Conservation (phyloP, 2,888 invertebrate species). For the Hecatera dysodea region DNA sequence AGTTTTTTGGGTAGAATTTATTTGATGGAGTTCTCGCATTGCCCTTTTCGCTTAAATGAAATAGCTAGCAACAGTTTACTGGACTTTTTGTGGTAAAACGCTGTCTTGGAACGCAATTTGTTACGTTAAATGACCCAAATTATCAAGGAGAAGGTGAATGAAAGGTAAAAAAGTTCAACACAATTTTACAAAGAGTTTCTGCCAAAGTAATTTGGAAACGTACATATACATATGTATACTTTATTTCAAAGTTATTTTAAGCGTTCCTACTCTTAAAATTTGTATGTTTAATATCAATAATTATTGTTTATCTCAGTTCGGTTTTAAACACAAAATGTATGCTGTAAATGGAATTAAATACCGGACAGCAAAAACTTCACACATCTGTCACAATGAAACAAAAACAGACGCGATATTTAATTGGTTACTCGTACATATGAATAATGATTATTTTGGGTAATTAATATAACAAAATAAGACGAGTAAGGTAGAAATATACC, state of each 20-base stretch:
- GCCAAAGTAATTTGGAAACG: neutral
- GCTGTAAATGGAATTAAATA: neutral
- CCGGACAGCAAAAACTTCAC: neutral
- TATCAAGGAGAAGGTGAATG: constrained; percentile 14
- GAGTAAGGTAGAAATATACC: no score
- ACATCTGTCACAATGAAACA: neutral
- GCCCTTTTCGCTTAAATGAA: constrained; percentile 41
- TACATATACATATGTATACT: neutral
- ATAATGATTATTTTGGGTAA: neutral
- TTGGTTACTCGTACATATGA: neutral
- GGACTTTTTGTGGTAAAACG: constrained; percentile 39
- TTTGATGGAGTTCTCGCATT: constrained; percentile 55
- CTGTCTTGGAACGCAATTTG: constrained; percentile 24
- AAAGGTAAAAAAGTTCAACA: constrained; percentile 2
- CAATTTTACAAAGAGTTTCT: neutral
- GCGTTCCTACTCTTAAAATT: neutral
- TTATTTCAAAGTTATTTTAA: neutral
- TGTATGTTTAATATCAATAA: neutral
- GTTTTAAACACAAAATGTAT: neutral
- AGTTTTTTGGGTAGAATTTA: constrained; percentile 62
- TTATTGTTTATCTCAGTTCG: no score
- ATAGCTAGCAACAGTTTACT: constrained; percentile 53
- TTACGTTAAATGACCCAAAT: constrained; percentile 27
- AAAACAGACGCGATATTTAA: neutral
- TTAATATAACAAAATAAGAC: neutral